Evolutionary conservation across 2,113 vertebrate genomes (phyloP).

Genomic region (Ranitomeya variabilis): DNA sequence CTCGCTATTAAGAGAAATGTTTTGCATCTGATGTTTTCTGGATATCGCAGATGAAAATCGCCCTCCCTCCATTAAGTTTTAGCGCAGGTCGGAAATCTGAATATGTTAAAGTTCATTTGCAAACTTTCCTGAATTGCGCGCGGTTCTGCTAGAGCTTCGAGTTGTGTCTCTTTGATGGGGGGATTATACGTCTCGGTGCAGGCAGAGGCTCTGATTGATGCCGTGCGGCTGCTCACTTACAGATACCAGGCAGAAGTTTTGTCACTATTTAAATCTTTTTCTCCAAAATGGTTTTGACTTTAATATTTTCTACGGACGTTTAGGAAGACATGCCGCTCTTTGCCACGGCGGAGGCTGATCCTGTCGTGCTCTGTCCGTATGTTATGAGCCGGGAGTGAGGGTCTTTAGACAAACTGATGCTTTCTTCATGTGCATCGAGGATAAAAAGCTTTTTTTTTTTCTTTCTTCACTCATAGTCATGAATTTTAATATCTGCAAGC

Average conservation of each 20-base stretch:
- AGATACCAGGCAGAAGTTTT: slow-evolving; percentile 69
- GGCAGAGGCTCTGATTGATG: slow-evolving; percentile 72
- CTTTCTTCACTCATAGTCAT: slow-evolving; percentile 57
- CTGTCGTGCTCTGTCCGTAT: slow-evolving; percentile 10
- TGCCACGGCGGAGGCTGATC: neutral
- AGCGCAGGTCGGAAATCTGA: slow-evolving; percentile 49
- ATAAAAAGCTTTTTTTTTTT: slow-evolving; percentile 55
- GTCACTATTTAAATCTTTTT: slow-evolving; percentile 70
- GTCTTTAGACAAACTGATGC: slow-evolving; percentile 9
- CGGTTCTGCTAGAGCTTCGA: slow-evolving; percentile 59
- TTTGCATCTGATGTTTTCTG: slow-evolving; percentile 9
- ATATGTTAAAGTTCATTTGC: slow-evolving; percentile 65
- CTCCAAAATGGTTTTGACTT: slow-evolving; percentile 66
- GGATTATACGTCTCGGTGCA: slow-evolving; percentile 75
- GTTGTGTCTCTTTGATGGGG: slow-evolving; percentile 69
- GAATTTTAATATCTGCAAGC: slow-evolving; percentile 37
- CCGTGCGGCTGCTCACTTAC: slow-evolving; percentile 75
- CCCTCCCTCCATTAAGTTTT: slow-evolving; percentile 47
- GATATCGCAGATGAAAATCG: slow-evolving; percentile 43
- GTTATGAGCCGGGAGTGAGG: slow-evolving; percentile 32
- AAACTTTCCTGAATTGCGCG: slow-evolving; percentile 62
- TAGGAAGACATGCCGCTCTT: slow-evolving; percentile 60
- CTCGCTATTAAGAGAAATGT: slow-evolving; percentile 1
- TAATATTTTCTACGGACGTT: slow-evolving; percentile 74
- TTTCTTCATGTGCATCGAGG: slow-evolving; percentile 42